Evolutionary conservation across 2,888 invertebrate genomes (phyloP).

Genomic region (Silvanus unidentatus): DNA sequence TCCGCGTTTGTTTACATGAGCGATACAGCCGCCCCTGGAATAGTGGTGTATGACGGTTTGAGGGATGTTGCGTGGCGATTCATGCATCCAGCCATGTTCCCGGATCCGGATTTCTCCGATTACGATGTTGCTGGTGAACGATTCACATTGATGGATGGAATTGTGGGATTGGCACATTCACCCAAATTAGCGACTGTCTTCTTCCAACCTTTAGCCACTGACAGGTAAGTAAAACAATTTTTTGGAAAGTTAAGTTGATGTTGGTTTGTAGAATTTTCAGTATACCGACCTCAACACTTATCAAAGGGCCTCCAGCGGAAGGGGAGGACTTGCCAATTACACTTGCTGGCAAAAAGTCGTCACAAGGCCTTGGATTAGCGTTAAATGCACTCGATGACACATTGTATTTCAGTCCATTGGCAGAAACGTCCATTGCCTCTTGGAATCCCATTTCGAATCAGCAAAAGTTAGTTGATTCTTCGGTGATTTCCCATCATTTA

Average conservation of each 20-base stretch:
- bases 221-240: too few relatives aligned
- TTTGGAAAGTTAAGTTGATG: neutral
- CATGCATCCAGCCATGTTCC: constrained; percentile 78
- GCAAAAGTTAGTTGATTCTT: constrained; percentile 54
- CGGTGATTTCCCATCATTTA: constrained; percentile 9
- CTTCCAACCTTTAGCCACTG: constrained; percentile 69
- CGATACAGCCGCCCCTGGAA: constrained; percentile 71
- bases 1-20: constrained; percentile 73
- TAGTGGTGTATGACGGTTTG: constrained; percentile 61
- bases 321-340: constrained; percentile 68
- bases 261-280: constrained; percentile 61
- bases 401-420: constrained; percentile 70
- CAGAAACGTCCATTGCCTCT: constrained; percentile 73
- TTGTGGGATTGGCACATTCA: constrained; percentile 66
- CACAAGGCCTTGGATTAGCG: constrained; percentile 71
- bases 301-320: constrained; percentile 65
- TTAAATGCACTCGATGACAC: constrained; percentile 68
- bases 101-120: constrained; percentile 72
- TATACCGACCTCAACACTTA: constrained; percentile 65
- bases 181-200: constrained; percentile 58
- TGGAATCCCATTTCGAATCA: constrained; percentile 71
- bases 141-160: constrained; percentile 69
- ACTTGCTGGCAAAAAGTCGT: constrained; percentile 76
- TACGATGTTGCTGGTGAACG: constrained; percentile 63
- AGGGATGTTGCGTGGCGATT: constrained; percentile 76